phyloP scores from a whole-genome alignment of 2,888 invertebrate genomes.

The Nematopogon swammerdamellus region DNA sequence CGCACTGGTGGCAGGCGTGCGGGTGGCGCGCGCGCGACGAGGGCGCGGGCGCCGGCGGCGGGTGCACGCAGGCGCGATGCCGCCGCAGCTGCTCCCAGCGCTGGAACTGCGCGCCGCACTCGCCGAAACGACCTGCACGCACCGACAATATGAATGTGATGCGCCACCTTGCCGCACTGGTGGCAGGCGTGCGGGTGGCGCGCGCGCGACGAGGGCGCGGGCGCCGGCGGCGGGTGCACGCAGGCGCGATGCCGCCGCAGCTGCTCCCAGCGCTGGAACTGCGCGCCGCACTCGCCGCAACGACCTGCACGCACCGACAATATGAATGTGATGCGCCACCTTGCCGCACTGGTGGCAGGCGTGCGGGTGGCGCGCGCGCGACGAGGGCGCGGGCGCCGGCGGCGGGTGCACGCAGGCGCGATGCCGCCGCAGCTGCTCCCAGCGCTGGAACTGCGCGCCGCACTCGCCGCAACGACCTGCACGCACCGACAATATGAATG shows the following conservation, averaged over 20 bases:
- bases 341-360: conserved; percentile 35
- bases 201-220: conserved; percentile 8
- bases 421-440: conserved; percentile 43
- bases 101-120: no score
- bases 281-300: conserved; percentile 32
- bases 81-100: no score
- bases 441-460: conserved; percentile 34
- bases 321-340: background rate
- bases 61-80: no score
- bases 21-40: no score
- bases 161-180: conserved; percentile 23
- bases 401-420: conserved; percentile 22
- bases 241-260: conserved; percentile 32
- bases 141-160: no score
- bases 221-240: conserved; percentile 21
- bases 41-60: no score
- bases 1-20: no score
- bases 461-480: conserved; percentile 35
- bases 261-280: conserved; percentile 39
- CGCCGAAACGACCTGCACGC: no score
- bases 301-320: no score
- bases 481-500: no score
- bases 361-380: conserved; percentile 19
- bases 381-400: conserved; percentile 11
- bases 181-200: conserved; percentile 31